Conservation (phyloP, 2,797 vertebrate species). For the Diplodus puntazzo region DNA sequence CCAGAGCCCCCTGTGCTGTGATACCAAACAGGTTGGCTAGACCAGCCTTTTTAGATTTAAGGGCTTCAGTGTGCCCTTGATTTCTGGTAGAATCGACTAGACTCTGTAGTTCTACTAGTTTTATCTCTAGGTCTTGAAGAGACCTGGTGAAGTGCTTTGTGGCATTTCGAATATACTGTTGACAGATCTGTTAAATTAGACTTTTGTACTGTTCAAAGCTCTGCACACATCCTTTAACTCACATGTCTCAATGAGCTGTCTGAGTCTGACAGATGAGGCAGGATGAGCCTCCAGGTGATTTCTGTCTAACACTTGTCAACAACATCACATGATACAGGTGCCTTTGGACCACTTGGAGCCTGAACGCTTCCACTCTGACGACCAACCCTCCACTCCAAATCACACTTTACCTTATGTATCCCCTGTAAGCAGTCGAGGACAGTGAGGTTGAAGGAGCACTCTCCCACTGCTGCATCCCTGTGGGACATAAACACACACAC, state of each 20-base stretch:
- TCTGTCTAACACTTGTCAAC: not conserved
- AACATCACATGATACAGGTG: not conserved
- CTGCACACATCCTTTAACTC: not conserved
- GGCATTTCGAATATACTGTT: not conserved
- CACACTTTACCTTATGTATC: constrained; percentile 89
- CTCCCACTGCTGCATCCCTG: constrained; percentile 92
- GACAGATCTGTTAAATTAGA: not conserved
- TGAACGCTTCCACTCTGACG: too few relatives aligned
- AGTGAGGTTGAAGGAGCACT: constrained; percentile 90
- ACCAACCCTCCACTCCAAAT: too few relatives aligned
- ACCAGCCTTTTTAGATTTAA: not conserved
- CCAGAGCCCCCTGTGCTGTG: not conserved
- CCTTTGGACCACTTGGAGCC: too few relatives aligned
- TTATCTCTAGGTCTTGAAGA: not conserved
- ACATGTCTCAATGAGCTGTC: not conserved
- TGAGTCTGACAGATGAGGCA: not conserved
- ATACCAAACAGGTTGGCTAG: not conserved
- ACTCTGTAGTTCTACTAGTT: not conserved
- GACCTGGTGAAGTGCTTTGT: not conserved
- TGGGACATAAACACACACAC: constrained; percentile 58
- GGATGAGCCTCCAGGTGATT: not conserved
- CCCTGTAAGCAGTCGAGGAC: constrained; percentile 94
- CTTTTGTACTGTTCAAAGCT: not conserved
- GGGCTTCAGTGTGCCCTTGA: not conserved
- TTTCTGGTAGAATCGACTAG: not conserved